Percentiles rank a stretch among this genome's conserved stretches.
phyloP scores from a whole-genome alignment of 2,113 vertebrate genomes.

The Xenopus tropicalis region DNA sequence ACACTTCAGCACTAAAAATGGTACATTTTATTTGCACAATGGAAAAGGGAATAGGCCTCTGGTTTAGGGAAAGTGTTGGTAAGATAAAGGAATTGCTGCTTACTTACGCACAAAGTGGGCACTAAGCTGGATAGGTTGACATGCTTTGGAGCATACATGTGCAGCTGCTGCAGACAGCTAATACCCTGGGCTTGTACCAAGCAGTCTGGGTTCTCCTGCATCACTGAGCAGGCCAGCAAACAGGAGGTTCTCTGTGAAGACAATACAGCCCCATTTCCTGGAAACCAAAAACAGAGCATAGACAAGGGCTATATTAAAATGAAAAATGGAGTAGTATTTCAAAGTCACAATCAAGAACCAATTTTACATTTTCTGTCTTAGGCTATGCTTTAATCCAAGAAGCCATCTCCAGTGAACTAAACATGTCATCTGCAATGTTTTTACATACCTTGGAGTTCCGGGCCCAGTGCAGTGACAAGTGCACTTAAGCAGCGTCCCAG shows the following conservation, averaged over 20 bases:
- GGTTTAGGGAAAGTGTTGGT: too few species aligned
- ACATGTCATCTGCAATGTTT: too few species aligned
- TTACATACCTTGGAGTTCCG: constrained; percentile 73
- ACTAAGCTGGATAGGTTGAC: constrained; percentile 84
- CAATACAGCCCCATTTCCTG: constrained; percentile 66
- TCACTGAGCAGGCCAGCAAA: constrained; percentile 79
- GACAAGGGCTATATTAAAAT: not conserved
- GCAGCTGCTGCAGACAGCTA: constrained; percentile 90
- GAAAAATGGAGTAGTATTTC: not conserved
- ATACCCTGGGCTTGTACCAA: constrained; percentile 86
- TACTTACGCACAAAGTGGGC: constrained; percentile 86
- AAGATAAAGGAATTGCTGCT: too few species aligned
- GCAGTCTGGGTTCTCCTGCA: constrained; percentile 82
- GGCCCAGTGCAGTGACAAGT: constrained; percentile 71
- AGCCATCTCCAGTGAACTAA: too few species aligned
- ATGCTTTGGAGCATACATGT: constrained; percentile 89
- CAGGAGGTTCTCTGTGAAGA: constrained; percentile 74
- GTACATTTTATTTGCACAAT: too few species aligned
- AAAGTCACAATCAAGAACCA: too few species aligned
- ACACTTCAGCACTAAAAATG: too few species aligned
- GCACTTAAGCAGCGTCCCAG: constrained; percentile 76
- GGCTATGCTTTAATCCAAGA: too few species aligned
- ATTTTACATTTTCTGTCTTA: too few species aligned
- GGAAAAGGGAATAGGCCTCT: too few species aligned
- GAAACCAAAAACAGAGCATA: not conserved